Evolutionary conservation across 1,140 invertebrate genomes (phyloP).

Genomic region (Drosophila pachea): DNA sequence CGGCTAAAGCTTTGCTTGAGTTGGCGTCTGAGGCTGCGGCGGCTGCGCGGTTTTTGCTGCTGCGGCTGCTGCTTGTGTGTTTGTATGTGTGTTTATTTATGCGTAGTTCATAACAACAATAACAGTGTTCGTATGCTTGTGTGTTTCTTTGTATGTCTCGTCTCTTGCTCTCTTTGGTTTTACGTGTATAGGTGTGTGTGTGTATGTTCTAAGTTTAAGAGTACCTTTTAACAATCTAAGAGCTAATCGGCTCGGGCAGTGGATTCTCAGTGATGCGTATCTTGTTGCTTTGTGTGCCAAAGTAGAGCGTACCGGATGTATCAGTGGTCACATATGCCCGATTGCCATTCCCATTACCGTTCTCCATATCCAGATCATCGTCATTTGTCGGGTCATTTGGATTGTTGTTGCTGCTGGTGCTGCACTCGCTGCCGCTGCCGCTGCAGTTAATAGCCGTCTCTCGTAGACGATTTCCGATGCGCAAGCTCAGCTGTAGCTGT

Average conservation of each 20-base stretch:
- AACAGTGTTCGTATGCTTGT: slow-evolving; percentile 53
- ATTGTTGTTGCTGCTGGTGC: slow-evolving; percentile 57
- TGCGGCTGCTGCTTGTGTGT: slow-evolving; percentile 33
- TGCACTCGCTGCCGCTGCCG: slow-evolving; percentile 21
- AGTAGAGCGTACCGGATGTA: slow-evolving; percentile 65
- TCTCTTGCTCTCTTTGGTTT: slow-evolving; percentile 29
- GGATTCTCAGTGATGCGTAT: slow-evolving; percentile 79
- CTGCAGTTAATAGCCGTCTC: slow-evolving; percentile 75
- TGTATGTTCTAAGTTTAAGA: slow-evolving; percentile 22
- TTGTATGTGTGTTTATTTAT: slow-evolving; percentile 31
- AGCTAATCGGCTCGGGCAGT: slow-evolving; percentile 78
- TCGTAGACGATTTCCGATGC: slow-evolving; percentile 64
- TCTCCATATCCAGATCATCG: slow-evolving; percentile 53
- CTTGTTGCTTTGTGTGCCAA: slow-evolving; percentile 68
- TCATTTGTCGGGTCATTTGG: slow-evolving; percentile 41
- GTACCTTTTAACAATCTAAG: slow-evolving; percentile 63
- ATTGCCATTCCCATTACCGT: slow-evolving; percentile 70
- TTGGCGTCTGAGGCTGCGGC: slow-evolving; percentile 38
- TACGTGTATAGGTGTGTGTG: slow-evolving; percentile 24
- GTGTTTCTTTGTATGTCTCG: slow-evolving; percentile 40
- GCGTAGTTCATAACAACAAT: slow-evolving; percentile 65
- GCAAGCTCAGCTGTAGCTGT: slow-evolving; percentile 61
- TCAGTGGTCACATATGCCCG: slow-evolving; percentile 70
- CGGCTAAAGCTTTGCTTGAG: slow-evolving; percentile 50
- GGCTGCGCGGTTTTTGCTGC: slow-evolving; percentile 49